Evolutionary conservation across 2,888 invertebrate genomes (phyloP).

Genomic region (Carpatolechia fugitivella): DNA sequence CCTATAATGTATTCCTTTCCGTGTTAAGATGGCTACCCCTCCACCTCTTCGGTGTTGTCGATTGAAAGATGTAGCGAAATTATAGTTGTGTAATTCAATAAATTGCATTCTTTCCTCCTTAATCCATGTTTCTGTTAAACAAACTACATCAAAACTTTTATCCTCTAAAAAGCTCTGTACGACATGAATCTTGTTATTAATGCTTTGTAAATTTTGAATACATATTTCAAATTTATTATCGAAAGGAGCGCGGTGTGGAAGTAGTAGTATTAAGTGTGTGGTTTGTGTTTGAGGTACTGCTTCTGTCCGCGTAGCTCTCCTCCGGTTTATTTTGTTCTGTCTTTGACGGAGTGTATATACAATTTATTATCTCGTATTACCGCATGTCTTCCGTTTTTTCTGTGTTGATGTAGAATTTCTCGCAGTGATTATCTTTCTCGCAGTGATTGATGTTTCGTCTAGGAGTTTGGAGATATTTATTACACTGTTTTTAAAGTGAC

Average conservation of each 20-base stretch:
- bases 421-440: not conserved
- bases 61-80: not conserved
- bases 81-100: not conserved
- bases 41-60: not conserved
- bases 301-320: not conserved
- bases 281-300: not conserved
- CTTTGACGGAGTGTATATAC: not conserved
- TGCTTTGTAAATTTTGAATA: not conserved
- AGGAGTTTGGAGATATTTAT: slow-evolving; percentile 1
- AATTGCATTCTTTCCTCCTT: not conserved
- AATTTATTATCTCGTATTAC: not conserved
- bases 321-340: not conserved
- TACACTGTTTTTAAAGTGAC: slow-evolving; percentile 8
- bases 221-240: no score
- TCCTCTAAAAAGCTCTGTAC: not conserved
- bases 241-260: not conserved
- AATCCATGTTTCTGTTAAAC: not conserved
- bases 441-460: not conserved
- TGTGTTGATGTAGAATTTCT: not conserved
- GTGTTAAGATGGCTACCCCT: not conserved
- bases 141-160: not conserved
- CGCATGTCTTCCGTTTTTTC: not conserved
- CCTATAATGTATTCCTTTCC: not conserved
- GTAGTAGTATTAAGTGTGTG: not conserved
- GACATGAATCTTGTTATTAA: not conserved